Evolutionary conservation across 37 sponge, comb jelly and placozoan species (phyloP), one percentile per base, ranked within the genome.

Genomic region (Eunapius fragilis): DNA sequence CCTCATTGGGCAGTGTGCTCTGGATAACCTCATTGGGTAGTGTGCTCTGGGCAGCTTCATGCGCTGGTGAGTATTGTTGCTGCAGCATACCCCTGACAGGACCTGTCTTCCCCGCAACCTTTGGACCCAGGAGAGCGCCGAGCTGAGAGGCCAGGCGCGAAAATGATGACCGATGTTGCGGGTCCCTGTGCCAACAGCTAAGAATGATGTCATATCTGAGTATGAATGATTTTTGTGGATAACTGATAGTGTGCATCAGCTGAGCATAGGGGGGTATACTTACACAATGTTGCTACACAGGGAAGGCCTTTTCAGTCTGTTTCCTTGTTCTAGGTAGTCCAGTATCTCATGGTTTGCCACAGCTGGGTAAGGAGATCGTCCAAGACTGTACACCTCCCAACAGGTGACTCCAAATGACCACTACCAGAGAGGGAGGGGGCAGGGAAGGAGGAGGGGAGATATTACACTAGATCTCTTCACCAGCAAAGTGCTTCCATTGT

Each of bases 361-460:
- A 37, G 81, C 68, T 49, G 90, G 85, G 48, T 89, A 89, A 34
- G 90, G 90, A 0, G 81, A 50, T 50, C 81, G 45, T 2, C 90
- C 90, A 25, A 89, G 81, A 74, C 85, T 89, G 73, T 85, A 89
- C 75, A 89, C 85, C 76, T 89, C 90, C 90, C 90, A 89, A 37
- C 90, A 89, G 9, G 86, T 85, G 45, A 89, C 76, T 38, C 90
- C 90, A 85, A 69, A 89, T 0, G 90, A 84, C 90, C 90, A 89
- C 90, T 89, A 48, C 24, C 27, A 82, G 25, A 32, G 37, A 34
- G 3, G 71, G 25, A 32, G 37, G 24, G 3, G 14, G 13, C 31
- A 32, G 27, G 17, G 78, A 36, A 35, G 19, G n/a, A 48, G 26
- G 2, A 14, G 37, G 37, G 7, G 36, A 34, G 11, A 27, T 10